A percentile compares a stretch with the other conserved stretches of the same genome.
These are phyloP conservation scores for Istiophorus platypterus DNA, from an alignment of 2,113 vertebrate genomes.

Conservation along the genomic window DNA sequence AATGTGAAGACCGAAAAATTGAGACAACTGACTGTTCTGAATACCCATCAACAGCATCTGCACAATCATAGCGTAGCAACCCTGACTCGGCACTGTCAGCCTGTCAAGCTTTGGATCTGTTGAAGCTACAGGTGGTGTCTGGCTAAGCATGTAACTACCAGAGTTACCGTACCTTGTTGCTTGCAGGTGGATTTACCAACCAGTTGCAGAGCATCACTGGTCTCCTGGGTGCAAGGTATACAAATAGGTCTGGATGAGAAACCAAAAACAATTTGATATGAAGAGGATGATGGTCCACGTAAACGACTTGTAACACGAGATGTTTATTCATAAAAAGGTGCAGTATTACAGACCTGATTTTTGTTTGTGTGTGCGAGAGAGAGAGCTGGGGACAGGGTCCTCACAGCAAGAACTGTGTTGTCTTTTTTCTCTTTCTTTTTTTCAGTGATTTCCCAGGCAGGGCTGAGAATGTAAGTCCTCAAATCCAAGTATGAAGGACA, in stretches of 20 bases:
- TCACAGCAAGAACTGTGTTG: background rate
- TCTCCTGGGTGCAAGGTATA: constrained; percentile 82
- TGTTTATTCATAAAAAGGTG: background rate
- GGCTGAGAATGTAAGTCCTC: background rate
- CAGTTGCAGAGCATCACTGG: constrained; percentile 75
- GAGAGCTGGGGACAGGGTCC: background rate
- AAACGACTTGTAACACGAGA: background rate
- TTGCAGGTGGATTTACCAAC: constrained; percentile 57
- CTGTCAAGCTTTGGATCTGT: no score
- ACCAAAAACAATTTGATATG: constrained; percentile 1
- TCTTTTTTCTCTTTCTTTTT: no score
- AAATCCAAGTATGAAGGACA: background rate
- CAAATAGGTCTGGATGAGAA: constrained; percentile 80
- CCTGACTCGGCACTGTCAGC: no score
- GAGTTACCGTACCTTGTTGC: constrained; percentile 73
- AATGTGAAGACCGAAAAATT: no score
- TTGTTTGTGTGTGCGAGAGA: background rate
- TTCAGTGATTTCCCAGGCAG: background rate
- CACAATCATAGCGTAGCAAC: no score
- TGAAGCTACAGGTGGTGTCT: no score
- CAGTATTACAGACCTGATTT: no score
- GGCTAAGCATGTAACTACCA: no score
- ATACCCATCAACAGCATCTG: no score
- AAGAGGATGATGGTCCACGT: background rate
- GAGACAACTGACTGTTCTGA: no score